These are phyloP conservation scores for Phyllostomus discolor DNA, from an alignment of 2,113 vertebrate genomes.

Conservation along the genomic window DNA sequence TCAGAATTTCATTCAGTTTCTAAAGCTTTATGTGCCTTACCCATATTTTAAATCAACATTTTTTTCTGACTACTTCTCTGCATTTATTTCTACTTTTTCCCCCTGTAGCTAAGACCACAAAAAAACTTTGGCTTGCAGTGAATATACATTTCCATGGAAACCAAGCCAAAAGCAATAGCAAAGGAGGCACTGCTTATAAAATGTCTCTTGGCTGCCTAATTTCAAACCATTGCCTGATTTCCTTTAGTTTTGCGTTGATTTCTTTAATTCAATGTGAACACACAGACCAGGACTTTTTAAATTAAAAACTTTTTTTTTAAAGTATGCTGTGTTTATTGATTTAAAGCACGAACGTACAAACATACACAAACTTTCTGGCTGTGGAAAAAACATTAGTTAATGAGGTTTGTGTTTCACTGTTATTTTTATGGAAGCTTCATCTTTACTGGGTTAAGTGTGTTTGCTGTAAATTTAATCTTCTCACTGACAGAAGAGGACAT, in stretches of 20 bases:
- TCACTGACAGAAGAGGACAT: constrained; percentile 20
- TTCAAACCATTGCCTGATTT: constrained; percentile 40
- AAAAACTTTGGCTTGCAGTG: constrained; percentile 39
- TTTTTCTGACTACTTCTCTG: constrained; percentile 10
- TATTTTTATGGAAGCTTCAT: constrained; percentile 48
- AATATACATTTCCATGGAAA: constrained; percentile 65
- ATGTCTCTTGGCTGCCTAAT: constrained; percentile 45
- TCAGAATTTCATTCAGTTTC: constrained; percentile 1
- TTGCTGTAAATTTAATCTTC: constrained; percentile 35
- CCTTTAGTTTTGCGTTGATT: constrained; percentile 41
- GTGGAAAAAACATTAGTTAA: constrained; percentile 20
- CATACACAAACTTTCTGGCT: background rate
- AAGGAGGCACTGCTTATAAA: constrained; percentile 41
- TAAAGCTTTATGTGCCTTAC: background rate
- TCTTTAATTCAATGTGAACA: constrained; percentile 53
- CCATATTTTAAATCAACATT: constrained; percentile 24
- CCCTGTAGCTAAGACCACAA: constrained; percentile 30
- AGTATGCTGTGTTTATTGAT: constrained; percentile 9
- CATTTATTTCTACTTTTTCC: constrained; percentile 34
- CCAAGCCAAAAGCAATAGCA: constrained; percentile 61
- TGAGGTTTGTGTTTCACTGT: constrained; percentile 48
- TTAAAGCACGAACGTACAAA: constrained; percentile 30
- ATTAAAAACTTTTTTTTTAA: background rate
- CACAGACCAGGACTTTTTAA: constrained; percentile 30
- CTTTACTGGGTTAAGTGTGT: constrained; percentile 9